Percentiles rank a stretch among this genome's conserved stretches.
These are phyloP conservation scores for Nowickia ferox DNA, from an alignment of 2,888 invertebrate species.

Conservation along the genomic window DNA sequence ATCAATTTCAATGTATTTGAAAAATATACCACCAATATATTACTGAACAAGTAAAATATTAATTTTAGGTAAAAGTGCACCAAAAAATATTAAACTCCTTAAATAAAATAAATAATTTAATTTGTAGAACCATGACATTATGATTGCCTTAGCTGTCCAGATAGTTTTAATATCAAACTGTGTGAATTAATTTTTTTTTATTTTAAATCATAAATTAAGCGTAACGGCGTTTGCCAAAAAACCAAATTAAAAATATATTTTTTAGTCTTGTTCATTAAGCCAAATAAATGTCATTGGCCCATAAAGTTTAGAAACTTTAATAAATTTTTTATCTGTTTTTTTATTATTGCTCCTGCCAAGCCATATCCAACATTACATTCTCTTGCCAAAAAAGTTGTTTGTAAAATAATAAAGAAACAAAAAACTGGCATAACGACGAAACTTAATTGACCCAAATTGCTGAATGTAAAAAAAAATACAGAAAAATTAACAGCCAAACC, in stretches of 20 bases:
- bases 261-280: not conserved
- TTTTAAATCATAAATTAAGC: not conserved
- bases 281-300: slow-evolving; percentile 3
- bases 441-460: slow-evolving; percentile 10
- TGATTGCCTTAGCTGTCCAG: not conserved
- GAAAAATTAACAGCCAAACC: not conserved
- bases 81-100: not conserved
- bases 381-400: not conserved
- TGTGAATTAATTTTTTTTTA: not conserved
- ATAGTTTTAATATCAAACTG: not conserved
- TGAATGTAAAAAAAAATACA: not conserved
- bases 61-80: too few species aligned
- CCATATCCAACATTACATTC: not conserved
- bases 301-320: not conserved
- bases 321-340: not conserved
- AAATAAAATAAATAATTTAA: not conserved
- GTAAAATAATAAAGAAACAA: not conserved
- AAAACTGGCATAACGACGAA: slow-evolving; percentile 2
- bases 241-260: not conserved
- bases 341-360: not conserved
- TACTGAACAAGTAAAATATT: too few species aligned
- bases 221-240: not conserved
- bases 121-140: too few species aligned
- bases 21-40: too few species aligned
- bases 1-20: too few species aligned